Conservation (phyloP, 2,888 invertebrate species). For the Lasius fuliginosus region DNA sequence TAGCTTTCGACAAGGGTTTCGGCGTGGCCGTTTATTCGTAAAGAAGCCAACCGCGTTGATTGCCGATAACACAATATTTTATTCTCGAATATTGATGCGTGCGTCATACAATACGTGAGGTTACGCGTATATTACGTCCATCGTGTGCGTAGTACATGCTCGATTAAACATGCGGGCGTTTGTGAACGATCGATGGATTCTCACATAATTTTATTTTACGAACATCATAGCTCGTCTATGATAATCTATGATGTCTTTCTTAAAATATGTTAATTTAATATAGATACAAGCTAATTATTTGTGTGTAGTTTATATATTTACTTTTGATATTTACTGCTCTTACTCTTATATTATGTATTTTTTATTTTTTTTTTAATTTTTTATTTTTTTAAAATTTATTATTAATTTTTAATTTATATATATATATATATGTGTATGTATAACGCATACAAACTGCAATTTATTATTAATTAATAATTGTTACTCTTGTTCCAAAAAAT, state of each 20-base stretch:
- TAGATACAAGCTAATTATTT: background rate
- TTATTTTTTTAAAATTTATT: conserved; percentile 17
- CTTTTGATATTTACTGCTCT: background rate
- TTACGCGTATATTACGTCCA: conserved; percentile 31
- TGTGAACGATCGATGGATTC: conserved; percentile 29
- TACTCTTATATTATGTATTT: background rate
- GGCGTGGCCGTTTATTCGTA: conserved; percentile 5
- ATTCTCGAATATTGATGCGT: conserved; percentile 42
- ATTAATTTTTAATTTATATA: background rate
- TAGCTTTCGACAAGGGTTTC: conserved; percentile 7
- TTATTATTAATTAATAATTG: background rate
- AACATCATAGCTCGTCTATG: background rate
- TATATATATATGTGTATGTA: background rate
- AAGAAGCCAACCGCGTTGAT: conserved; percentile 37
- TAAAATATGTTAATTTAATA: conserved; percentile 1
- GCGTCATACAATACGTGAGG: conserved; percentile 46
- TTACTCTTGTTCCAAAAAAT: background rate
- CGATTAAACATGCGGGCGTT: conserved; percentile 43
- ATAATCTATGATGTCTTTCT: background rate
- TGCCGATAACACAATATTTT: conserved; percentile 47
- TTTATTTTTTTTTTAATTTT: conserved; percentile 15
- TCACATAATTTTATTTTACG: conserved; percentile 35
- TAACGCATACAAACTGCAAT: background rate
- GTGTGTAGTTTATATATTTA: background rate
- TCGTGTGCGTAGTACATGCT: conserved; percentile 29